Conservation (phyloP, 2,888 invertebrate genomes). For the Itoplectis maculator region DNA sequence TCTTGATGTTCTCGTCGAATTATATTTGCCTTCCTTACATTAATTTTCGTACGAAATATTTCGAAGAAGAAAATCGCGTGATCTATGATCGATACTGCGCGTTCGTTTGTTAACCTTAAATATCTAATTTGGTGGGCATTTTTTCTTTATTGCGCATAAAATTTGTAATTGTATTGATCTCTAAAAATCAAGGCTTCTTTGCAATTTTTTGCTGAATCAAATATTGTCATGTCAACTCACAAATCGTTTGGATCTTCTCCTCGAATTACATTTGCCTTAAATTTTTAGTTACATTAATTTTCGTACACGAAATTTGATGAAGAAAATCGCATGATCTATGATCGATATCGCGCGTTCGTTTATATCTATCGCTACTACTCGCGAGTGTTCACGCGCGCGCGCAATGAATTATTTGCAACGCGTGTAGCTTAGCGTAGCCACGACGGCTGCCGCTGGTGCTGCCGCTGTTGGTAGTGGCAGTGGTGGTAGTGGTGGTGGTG, state of each 20-base stretch:
- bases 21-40: not conserved
- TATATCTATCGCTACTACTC: slow-evolving; percentile 65
- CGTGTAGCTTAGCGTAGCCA: slow-evolving; percentile 56
- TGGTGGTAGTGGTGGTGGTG: not conserved
- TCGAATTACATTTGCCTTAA: not conserved
- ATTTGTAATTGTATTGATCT: too few species aligned
- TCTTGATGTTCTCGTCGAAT: too few species aligned
- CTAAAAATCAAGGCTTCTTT: not conserved
- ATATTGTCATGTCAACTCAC: not conserved
- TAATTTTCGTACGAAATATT: too few species aligned
- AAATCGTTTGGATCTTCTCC: not conserved
- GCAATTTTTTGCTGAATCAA: not conserved
- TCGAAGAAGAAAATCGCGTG: too few species aligned
- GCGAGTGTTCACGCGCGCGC: slow-evolving; percentile 61
- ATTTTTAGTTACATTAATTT: not conserved
- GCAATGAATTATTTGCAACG: slow-evolving; percentile 65
- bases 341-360: slow-evolving; percentile 47
- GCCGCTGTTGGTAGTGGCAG: not conserved
- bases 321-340: slow-evolving; percentile 7
- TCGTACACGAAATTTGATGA: not conserved
- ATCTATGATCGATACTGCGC: too few species aligned
- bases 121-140: not conserved
- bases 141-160: too few species aligned
- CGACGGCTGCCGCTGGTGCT: slow-evolving; percentile 30
- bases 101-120: too few species aligned